These are phyloP conservation scores for Sebastes alutus DNA, from an alignment of 2,797 vertebrate genomes.

Conservation along the genomic window DNA sequence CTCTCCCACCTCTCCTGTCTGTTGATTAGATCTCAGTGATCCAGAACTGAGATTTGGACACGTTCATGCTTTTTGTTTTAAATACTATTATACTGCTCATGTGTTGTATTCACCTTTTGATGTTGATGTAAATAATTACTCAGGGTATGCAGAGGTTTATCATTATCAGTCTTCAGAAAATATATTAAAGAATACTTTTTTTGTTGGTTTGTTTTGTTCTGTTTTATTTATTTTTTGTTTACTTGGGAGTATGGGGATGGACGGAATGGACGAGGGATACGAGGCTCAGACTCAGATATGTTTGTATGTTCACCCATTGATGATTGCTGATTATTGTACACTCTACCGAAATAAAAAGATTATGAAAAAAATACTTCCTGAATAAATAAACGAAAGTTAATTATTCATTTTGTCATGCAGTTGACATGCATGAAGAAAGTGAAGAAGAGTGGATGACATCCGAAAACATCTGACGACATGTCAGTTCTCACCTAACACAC, in stretches of 20 bases:
- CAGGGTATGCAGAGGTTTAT: neutral
- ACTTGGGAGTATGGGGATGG: too few species aligned
- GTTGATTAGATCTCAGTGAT: neutral
- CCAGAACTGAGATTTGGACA: neutral
- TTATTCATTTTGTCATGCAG: neutral
- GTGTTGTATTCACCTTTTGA: neutral
- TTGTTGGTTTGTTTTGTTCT: too few species aligned
- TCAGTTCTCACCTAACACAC: neutral
- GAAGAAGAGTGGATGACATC: neutral
- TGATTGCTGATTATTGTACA: too few species aligned
- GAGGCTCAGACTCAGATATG: too few species aligned
- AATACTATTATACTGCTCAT: neutral
- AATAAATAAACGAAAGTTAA: neutral
- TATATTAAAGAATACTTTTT: too few species aligned
- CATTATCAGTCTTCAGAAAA: neutral
- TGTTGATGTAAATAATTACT: neutral
- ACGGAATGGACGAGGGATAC: too few species aligned
- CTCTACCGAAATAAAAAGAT: too few species aligned
- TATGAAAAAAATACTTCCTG: neutral
- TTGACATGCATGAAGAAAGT: neutral
- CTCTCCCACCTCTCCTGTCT: constrained; percentile 1
- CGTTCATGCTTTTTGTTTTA: neutral
- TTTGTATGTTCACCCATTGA: too few species aligned
- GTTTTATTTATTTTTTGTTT: too few species aligned
- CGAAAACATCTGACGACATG: neutral